Conservation (phyloP, 2,113 vertebrate species). For the Gobius niger region DNA sequence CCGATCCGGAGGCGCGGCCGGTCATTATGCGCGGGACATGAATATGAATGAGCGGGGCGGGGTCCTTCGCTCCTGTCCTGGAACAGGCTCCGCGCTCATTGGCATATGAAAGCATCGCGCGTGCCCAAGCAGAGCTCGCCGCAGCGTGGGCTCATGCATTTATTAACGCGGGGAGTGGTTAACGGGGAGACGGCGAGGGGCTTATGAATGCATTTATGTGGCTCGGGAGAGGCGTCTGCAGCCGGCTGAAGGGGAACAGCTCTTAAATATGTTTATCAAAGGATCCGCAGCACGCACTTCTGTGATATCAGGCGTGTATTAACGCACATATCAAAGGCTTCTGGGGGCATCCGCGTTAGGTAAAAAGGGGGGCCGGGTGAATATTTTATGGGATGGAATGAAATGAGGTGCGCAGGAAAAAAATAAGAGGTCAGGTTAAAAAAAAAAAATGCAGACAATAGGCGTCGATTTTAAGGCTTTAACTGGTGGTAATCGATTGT, state of each 20-base stretch:
- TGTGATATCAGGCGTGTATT: constrained; percentile 64
- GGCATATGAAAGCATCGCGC: constrained; percentile 62
- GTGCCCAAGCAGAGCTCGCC: constrained; percentile 26
- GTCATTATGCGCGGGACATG: constrained; percentile 60
- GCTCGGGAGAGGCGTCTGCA: constrained; percentile 54
- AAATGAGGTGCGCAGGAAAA: too few relatives aligned
- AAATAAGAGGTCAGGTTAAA: constrained; percentile 25
- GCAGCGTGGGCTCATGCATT: constrained; percentile 70
- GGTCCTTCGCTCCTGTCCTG: constrained; percentile 22
- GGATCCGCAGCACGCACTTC: constrained; percentile 37
- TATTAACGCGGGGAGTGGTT: constrained; percentile 75
- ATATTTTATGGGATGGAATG: constrained; percentile 58
- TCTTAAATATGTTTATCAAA: constrained; percentile 74
- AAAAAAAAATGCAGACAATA: neutral
- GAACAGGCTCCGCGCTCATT: constrained; percentile 60
- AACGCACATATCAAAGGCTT: constrained; percentile 65
- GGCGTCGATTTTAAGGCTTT: neutral
- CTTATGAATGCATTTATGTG: constrained; percentile 71
- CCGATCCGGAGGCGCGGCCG: constrained; percentile 56
- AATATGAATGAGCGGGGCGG: constrained; percentile 73
- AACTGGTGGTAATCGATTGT: too few relatives aligned
- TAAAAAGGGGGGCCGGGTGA: constrained; percentile 44
- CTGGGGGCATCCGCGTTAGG: constrained; percentile 30
- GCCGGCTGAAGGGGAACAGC: constrained; percentile 60
- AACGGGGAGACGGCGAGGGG: constrained; percentile 36